Evolutionary conservation across 2,113 vertebrate genomes (phyloP), one percentile per base, ranked within the genome.

Genomic region (Nesogale talazaci): DNA sequence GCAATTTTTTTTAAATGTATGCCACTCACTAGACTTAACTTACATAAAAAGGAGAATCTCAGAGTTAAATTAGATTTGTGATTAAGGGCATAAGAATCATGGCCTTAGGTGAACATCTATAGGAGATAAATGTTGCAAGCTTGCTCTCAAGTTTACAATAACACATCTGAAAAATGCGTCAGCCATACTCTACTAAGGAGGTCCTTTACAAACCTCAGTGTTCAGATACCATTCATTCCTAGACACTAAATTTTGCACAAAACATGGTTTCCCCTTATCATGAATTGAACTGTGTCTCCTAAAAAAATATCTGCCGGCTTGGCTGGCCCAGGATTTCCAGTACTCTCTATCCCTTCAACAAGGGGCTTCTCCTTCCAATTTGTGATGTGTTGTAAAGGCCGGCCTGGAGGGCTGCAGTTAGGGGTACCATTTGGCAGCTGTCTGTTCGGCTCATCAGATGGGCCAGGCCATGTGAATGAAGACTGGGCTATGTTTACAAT

Each of bases 251-350:
- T 79, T 95, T 81, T 89, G 6, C 40, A 78, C 4, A 15, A 89
- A 94, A 90, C 70, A 88, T 79, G 75, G 87, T 91, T 94, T 93
- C 91, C 91, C 94, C 92, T 46, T 88, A 83, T 86, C 57, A 46
- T 67, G 29, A 15, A 67, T 31, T 67, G 65, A 67, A 31, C 31
- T 29, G 29, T 67, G 12, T 67, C 65, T 19, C 59, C 59, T 29
- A 27, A 67, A 67, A 65, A 67, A 67, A 25, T 65, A 31, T 11
- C 12, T 67, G 29, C 15, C 9, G 31, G 31, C 65, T 67, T 67
- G 65, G 15, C 11, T 67, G 31, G 29, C 1, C 27, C 65, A 31
- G 29, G 29, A 29, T 31, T 67, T 25, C 29, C 11, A 31, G 15
- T 67, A 67, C 15, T 19, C 65, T 63, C 15, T 29, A 67, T 67